Percentiles rank a stretch among this genome's conserved stretches.
phyloP scores from a whole-genome alignment of 2,888 invertebrate species.

The Aelia acuminata region DNA sequence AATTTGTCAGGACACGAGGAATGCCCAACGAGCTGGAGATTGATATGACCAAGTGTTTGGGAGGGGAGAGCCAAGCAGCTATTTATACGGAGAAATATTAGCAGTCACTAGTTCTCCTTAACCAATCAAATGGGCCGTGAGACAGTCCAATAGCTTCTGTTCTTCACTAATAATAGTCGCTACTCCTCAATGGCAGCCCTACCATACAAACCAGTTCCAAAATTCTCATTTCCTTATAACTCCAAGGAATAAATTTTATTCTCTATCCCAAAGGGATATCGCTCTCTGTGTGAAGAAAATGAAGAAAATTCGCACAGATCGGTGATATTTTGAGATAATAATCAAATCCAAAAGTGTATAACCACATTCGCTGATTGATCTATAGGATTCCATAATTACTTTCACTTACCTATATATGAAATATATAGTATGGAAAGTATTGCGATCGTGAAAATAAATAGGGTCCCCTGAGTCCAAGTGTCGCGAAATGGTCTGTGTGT shows the following conservation, averaged over 20 bases:
- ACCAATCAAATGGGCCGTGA: slow-evolving; percentile 30
- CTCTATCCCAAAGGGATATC: too few relatives aligned
- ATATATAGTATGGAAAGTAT: too few relatives aligned
- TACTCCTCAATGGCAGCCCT: background rate
- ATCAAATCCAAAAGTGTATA: too few relatives aligned
- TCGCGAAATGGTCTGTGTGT: too few relatives aligned
- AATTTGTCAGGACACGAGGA: background rate
- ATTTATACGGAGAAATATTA: slow-evolving; percentile 48
- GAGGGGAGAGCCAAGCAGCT: background rate
- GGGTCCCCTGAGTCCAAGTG: too few relatives aligned
- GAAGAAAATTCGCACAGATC: too few relatives aligned
- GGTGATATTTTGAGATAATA: too few relatives aligned
- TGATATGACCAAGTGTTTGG: background rate
- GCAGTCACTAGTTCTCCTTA: slow-evolving; percentile 44
- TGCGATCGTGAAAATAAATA: too few relatives aligned
- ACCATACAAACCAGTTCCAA: background rate
- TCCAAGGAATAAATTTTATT: background rate
- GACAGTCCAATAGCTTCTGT: slow-evolving; percentile 20
- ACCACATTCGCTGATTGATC: too few relatives aligned
- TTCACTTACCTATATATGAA: too few relatives aligned
- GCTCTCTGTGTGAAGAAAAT: too few relatives aligned
- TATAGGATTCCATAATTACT: too few relatives aligned
- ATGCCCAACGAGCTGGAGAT: background rate
- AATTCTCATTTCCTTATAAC: background rate
- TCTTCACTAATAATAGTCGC: slow-evolving; percentile 24